Evolutionary conservation across 2,797 vertebrate species (phyloP), one percentile per base, ranked within the genome.

Genomic region (Falco cherrug): DNA sequence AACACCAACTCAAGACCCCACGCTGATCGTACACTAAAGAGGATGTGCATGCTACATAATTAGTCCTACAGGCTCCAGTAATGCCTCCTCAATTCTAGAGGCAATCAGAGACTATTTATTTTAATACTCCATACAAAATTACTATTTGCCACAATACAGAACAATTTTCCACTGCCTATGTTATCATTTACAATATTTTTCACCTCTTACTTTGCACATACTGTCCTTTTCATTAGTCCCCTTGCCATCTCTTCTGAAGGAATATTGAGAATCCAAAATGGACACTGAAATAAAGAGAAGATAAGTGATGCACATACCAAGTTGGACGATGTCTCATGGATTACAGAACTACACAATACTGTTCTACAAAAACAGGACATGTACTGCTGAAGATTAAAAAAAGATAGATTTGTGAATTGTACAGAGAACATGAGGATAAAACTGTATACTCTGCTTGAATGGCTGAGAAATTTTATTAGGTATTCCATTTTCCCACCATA

Each of bases 181-280:
- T 48, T 50, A 57, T 8, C 7, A 19, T 75, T 56, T n/a, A 19
- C 7, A 84, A 41, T 17, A 74, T 22, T 65, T 81, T 89, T 81
- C 59, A 91, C 41, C 51, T 97, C 99, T 98, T 98, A 99, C 99
- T 99, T 99, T 97, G 99, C 99, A 98, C 99, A 99, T 60, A 99
- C 99, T 81, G 99, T 99, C 98, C 99, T 97, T 84, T 98, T 98
- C 99, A 99, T 99, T 77, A 99, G 94, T 71, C 98, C 97, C 54
- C 96, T 97, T 79, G 99, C 98, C 97, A 99, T 98, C 18, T 99
- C 99, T 97, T 99, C 99, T 16, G 98, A 99, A 87, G 99, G 98
- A 90, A 98, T 98, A 86, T 82, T 97, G 87, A 99, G 98, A 96
- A 99, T 98, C 99, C 99, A 99, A 97, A 99, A 99, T 3, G 99